Conservation (phyloP, 1,140 invertebrate species). For the Drosophila yakuba region DNA sequence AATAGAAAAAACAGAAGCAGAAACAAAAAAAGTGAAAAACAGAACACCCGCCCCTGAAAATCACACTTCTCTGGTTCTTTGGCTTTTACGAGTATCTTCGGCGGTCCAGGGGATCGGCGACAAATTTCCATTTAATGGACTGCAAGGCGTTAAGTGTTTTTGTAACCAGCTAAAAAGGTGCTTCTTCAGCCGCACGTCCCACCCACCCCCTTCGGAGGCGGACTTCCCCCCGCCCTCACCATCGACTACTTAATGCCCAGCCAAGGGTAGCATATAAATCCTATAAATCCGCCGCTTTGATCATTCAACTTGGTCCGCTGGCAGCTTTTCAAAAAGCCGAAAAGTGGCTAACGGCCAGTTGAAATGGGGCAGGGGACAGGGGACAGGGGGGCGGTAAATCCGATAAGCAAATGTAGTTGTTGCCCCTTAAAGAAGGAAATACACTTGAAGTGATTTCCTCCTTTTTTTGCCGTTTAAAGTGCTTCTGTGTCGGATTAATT, state of each 20-base stretch:
- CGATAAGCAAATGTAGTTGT: conserved; percentile 80
- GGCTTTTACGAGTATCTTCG: conserved; percentile 12
- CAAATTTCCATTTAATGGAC: conserved; percentile 78
- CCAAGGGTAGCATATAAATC: conserved; percentile 76
- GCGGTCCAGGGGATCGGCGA: conserved; percentile 44
- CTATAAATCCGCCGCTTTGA: conserved; percentile 77
- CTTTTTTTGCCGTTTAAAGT: conserved; percentile 21
- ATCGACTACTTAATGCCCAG: conserved; percentile 54
- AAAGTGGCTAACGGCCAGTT: conserved; percentile 58
- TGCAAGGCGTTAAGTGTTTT: conserved; percentile 78
- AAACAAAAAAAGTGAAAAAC: too few relatives aligned
- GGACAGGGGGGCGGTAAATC: conserved; percentile 39
- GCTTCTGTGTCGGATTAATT: conserved; percentile 44
- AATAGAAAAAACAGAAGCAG: too few relatives aligned
- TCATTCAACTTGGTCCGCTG: conserved; percentile 55
- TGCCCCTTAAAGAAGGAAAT: conserved; percentile 54
- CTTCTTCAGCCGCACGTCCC: not conserved
- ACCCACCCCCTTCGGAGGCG: not conserved
- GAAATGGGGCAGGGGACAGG: not conserved
- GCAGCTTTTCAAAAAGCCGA: conserved; percentile 55
- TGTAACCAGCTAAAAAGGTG: conserved; percentile 63
- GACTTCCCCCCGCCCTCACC: not conserved
- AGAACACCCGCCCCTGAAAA: not conserved
- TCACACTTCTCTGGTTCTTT: not conserved
- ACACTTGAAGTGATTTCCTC: conserved; percentile 51